phyloP scores from a whole-genome alignment of 2,797 vertebrate species.

The Sebastes hopkinsi region DNA sequence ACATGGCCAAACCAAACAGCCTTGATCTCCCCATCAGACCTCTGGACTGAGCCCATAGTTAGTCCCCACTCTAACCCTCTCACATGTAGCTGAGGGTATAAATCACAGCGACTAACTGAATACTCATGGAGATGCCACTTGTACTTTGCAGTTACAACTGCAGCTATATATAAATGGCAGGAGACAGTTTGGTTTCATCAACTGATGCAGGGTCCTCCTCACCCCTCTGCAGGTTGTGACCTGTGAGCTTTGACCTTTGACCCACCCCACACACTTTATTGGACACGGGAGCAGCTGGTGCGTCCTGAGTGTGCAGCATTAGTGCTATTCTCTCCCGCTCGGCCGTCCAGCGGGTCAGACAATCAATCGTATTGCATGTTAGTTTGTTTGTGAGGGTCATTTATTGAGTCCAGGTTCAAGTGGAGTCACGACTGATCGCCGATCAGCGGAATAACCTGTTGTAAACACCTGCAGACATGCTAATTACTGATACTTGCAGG shows the following conservation, averaged over 20 bases:
- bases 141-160: slow-evolving; percentile 2
- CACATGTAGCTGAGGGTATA: slow-evolving; percentile 28
- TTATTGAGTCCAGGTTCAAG: slow-evolving; percentile 26
- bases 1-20: neutral
- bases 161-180: slow-evolving; percentile 58
- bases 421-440: neutral
- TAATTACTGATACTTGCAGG: neutral
- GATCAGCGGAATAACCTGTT: neutral
- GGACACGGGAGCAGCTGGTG: slow-evolving; percentile 72
- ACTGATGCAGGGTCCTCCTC: slow-evolving; percentile 32
- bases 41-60: slow-evolving; percentile 6
- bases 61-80: neutral
- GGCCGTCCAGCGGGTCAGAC: neutral
- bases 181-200: slow-evolving; percentile 44
- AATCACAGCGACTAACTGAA: slow-evolving; percentile 33
- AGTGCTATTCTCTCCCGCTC: slow-evolving; percentile 21
- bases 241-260: slow-evolving; percentile 62
- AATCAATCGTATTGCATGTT: neutral
- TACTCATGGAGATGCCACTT: slow-evolving; percentile 8
- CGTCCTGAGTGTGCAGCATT: slow-evolving; percentile 38
- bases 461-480: slow-evolving; percentile 1
- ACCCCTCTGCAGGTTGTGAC: slow-evolving; percentile 62
- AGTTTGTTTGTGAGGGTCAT: slow-evolving; percentile 6
- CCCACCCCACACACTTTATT: slow-evolving; percentile 49
- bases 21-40: slow-evolving; percentile 28